Evolutionary conservation across 2,113 vertebrate species (phyloP).

Genomic region (Chascanopsetta lugubris): DNA sequence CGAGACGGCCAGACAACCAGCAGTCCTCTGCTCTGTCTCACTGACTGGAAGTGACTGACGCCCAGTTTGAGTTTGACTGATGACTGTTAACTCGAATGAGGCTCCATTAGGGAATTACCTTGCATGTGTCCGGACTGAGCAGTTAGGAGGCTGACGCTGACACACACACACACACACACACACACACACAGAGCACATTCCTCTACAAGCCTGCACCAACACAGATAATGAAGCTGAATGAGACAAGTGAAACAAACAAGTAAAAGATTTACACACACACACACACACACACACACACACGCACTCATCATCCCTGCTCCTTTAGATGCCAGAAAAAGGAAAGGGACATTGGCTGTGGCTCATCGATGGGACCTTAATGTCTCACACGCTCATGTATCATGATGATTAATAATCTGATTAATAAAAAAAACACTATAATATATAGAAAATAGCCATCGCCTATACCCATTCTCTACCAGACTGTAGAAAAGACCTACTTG

Average conservation of each 20-base stretch:
- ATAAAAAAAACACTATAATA: too few relatives aligned
- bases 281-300: not conserved
- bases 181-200: conserved; percentile 49
- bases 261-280: too few relatives aligned
- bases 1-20: conserved; percentile 32
- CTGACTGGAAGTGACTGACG: conserved; percentile 55
- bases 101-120: conserved; percentile 60
- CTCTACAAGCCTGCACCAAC: conserved; percentile 28
- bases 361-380: too few relatives aligned
- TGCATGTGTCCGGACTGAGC: conserved; percentile 29
- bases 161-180: conserved; percentile 21
- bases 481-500: too few relatives aligned
- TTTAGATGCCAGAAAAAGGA: not conserved
- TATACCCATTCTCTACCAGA: too few relatives aligned
- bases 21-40: conserved; percentile 44
- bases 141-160: conserved; percentile 20
- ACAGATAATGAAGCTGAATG: conserved; percentile 6
- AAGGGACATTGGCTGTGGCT: too few relatives aligned
- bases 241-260: not conserved
- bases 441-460: too few relatives aligned
- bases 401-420: too few relatives aligned
- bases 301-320: not conserved
- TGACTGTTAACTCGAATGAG: conserved; percentile 38
- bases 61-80: conserved; percentile 46
- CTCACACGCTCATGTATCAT: too few relatives aligned